These are phyloP conservation scores for Neocrepidodera transversa DNA, from an alignment of 2,888 invertebrate genomes.

Conservation along the genomic window DNA sequence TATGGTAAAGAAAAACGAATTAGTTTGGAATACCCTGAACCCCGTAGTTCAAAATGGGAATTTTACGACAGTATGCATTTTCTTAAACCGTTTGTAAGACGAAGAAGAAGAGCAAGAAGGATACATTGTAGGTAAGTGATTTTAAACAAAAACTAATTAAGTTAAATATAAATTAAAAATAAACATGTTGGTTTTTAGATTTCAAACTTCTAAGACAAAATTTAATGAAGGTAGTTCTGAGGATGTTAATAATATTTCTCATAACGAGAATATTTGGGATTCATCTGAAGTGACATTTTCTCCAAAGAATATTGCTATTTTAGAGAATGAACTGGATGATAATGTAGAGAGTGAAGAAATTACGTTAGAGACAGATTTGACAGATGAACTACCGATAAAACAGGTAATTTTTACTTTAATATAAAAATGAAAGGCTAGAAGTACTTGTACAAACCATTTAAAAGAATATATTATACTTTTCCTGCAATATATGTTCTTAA, in stretches of 20 bases:
- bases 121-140: not conserved
- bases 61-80: conserved; percentile 31
- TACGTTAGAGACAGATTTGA: not conserved
- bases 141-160: not conserved
- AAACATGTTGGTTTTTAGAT: not conserved
- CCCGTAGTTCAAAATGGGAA: conserved; percentile 26
- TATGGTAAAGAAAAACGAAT: conserved; percentile 26
- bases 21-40: not conserved
- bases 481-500: too few species aligned
- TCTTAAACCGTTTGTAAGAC: conserved; percentile 22
- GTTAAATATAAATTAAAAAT: not conserved
- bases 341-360: conserved; percentile 25
- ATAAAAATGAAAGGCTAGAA: too few species aligned
- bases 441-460: too few species aligned
- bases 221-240: not conserved
- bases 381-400: conserved; percentile 11
- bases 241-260: not conserved
- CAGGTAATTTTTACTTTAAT: conserved; percentile 22
- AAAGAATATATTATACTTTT: too few species aligned
- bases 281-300: conserved; percentile 15
- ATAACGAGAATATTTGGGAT: conserved; percentile 16
- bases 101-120: conserved; percentile 18
- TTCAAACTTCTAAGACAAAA: not conserved
- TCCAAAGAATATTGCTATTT: conserved; percentile 22
- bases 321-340: conserved; percentile 27